Evolutionary conservation across 2,797 vertebrate genomes (phyloP).

Genomic region (Phataginus tricuspis): DNA sequence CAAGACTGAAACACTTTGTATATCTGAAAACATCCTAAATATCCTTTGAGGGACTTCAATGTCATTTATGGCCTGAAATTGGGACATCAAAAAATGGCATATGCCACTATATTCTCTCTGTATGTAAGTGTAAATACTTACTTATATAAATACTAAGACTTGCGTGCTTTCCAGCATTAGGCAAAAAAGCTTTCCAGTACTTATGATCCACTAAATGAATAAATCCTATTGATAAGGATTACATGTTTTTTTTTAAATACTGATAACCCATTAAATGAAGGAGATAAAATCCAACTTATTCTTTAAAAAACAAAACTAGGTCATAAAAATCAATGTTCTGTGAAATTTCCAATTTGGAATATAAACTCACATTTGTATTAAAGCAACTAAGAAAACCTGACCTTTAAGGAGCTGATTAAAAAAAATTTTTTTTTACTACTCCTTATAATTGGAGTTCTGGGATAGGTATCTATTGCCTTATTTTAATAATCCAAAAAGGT

Average conservation of each 20-base stretch:
- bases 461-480: background rate
- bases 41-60: background rate
- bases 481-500: background rate
- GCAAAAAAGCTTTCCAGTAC: background rate
- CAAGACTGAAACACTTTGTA: background rate
- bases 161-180: constrained; percentile 1
- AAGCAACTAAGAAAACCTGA: background rate
- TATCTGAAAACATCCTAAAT: background rate
- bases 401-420: background rate
- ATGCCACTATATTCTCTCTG: background rate
- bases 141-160: background rate
- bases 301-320: background rate
- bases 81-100: background rate
- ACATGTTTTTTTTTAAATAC: background rate
- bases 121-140: background rate
- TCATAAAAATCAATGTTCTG: background rate
- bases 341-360: constrained; percentile 20
- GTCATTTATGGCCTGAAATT: background rate
- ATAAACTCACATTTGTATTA: background rate
- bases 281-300: background rate
- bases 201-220: background rate
- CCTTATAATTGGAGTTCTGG: background rate
- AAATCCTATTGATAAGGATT: background rate
- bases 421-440: background rate
- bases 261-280: background rate